Conservation (phyloP, 2,113 vertebrate species). For the Protomyctophum bolini region DNA sequence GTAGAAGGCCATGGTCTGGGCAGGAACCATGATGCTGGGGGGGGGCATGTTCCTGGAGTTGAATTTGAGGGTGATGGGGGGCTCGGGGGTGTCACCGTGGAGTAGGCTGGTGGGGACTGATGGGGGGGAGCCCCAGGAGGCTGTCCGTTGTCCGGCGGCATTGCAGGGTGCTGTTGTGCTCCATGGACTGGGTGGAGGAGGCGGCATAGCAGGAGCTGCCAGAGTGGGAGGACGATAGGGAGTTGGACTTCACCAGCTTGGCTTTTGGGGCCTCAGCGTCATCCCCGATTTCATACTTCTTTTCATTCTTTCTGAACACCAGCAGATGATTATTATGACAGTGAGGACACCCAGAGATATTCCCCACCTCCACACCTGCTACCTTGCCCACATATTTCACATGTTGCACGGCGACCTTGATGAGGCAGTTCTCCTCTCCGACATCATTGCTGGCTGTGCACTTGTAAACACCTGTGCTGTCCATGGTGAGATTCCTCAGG, state of each 20-base stretch:
- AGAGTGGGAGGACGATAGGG: constrained; percentile 91
- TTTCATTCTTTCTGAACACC: no score
- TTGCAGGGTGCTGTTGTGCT: constrained; percentile 89
- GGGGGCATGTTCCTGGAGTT: constrained; percentile 76
- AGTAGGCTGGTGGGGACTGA: constrained; percentile 80
- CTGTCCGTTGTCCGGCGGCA: constrained; percentile 86
- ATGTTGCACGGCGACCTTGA: no score
- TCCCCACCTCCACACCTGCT: no score
- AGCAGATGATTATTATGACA: no score
- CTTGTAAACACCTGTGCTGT: no score
- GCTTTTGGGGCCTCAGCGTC: constrained; percentile 97
- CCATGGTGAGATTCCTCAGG: no score
- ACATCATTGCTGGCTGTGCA: no score
- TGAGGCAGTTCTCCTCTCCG: no score
- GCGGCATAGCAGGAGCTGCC: constrained; percentile 93
- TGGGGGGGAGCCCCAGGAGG: constrained; percentile 79
- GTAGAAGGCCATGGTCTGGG: constrained; percentile 91
- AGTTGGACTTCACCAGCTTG: constrained; percentile 93
- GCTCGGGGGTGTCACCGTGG: constrained; percentile 76
- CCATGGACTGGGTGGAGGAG: constrained; percentile 95
- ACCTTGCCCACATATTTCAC: no score
- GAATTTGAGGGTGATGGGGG: constrained; percentile 75
- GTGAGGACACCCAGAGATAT: no score
- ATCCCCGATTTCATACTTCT: constrained; percentile 78
- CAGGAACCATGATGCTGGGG: constrained; percentile 82